Base-by-base conservation (phyloP, 2,888 invertebrate genomes). In the Caenorhabditis macrosperma region DNA sequence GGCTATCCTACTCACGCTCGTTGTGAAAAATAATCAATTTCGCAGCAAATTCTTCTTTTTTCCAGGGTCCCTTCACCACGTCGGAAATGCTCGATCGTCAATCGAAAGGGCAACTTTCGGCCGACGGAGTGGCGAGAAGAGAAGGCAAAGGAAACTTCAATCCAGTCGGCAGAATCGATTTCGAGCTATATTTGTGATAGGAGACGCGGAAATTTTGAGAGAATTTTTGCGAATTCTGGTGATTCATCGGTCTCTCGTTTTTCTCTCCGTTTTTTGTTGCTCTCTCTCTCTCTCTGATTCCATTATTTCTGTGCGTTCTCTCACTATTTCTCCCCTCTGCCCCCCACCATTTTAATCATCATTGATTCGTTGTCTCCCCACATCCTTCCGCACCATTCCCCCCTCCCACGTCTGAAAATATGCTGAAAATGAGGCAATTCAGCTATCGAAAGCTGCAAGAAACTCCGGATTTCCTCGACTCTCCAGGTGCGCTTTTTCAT, bases 121-220 rank as follows among this genome's bases (percentile, higher is more conserved):
- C 72, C 10, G 82, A 85, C 59, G 84, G 84, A 22, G 66, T 85
- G n/a, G 87, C 82, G 1, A 76, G 87, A 41, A 80, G 82, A 28
- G 71, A 81, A 10, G 84, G 86, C 15, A 68, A 69, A 2, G 86
- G 80, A 12, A 35, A 66, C 12, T 88, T 88, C 74, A 86, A 88
- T 60, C 86, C 85, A 15, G 86, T 85, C 3, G 81, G 82, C 41
- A 78, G 88, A 33, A 84, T 87, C 64, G 87, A 88, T 69, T 88
- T 88, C 54, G 88, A 88, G 48, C 75, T 88, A 41, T 88, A 87
- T 63, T 83, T 82, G 60, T 81, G 64, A 79, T 20, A 41, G 6
- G n/a, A n/a, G n/a, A n/a, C 10, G 28, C 17, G 17, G 50, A 55
- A 55, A 2, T 4, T 1, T 17, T 2, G 15, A 38, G 7, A 26